phyloP scores from a whole-genome alignment of 2,888 invertebrate species.

The Leucophenga maculata region DNA sequence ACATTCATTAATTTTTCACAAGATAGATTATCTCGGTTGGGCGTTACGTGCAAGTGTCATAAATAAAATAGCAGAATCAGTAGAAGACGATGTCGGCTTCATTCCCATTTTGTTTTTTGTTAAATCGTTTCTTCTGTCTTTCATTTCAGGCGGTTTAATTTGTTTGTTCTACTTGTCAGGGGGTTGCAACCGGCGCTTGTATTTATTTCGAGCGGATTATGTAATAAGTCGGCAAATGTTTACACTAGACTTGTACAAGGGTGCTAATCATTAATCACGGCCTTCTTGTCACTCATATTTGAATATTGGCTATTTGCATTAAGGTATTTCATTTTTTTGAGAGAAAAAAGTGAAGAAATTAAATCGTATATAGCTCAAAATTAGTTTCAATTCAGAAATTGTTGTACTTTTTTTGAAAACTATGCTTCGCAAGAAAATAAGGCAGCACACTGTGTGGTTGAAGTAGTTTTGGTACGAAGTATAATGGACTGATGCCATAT shows the following conservation, averaged over 20 bases:
- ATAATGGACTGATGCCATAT: no score
- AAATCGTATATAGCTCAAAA: no score
- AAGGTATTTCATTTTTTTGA: no score
- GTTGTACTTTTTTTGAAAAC: no score
- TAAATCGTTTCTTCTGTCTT: slow-evolving; percentile 12
- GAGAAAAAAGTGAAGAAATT: background rate
- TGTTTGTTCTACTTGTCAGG: slow-evolving; percentile 13
- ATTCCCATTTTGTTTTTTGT: slow-evolving; percentile 23
- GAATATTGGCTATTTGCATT: background rate
- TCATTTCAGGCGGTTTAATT: slow-evolving; percentile 28
- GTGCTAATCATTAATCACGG: slow-evolving; percentile 56
- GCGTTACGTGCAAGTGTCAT: slow-evolving; percentile 62
- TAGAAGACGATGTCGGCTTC: background rate
- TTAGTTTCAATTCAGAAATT: no score
- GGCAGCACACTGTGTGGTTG: no score
- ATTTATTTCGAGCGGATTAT: slow-evolving; percentile 36
- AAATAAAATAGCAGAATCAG: slow-evolving; percentile 58
- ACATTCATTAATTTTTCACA: no score
- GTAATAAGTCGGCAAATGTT: slow-evolving; percentile 49
- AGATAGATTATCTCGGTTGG: slow-evolving; percentile 38
- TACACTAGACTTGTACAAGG: slow-evolving; percentile 55
- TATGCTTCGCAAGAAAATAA: no score
- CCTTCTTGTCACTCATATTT: background rate
- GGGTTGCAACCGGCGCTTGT: background rate
- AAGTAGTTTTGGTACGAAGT: no score